A percentile compares a stretch with the other conserved stretches of the same genome.
phyloP scores from a whole-genome alignment of 2,888 invertebrate genomes.

The Ceramica pisi region DNA sequence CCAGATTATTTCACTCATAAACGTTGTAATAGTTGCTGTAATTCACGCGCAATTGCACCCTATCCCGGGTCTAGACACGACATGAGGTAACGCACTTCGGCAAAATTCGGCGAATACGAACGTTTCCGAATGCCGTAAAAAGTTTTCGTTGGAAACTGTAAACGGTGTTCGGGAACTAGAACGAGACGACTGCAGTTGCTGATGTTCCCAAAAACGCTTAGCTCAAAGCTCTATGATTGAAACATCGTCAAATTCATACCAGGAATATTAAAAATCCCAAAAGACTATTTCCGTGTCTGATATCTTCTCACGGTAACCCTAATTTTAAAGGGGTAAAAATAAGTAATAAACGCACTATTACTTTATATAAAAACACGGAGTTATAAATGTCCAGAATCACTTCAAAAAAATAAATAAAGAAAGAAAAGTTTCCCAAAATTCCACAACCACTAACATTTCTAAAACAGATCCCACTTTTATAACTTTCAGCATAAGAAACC shows the following conservation, averaged over 20 bases:
- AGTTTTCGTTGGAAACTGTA: constrained; percentile 65
- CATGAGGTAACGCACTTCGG: constrained; percentile 57
- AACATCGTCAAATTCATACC: neutral
- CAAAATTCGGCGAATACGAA: constrained; percentile 62
- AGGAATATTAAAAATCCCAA: neutral
- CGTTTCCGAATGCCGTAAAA: constrained; percentile 68
- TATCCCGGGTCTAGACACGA: constrained; percentile 61
- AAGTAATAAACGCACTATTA: too few species aligned
- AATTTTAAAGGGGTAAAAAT: too few species aligned
- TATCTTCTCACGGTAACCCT: constrained; percentile 39
- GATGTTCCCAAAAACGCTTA: constrained; percentile 39
- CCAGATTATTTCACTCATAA: constrained; percentile 75
- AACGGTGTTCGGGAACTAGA: constrained; percentile 61
- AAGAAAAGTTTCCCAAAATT: neutral
- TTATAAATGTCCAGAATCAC: too few species aligned
- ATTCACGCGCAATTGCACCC: constrained; percentile 79
- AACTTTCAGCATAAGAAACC: constrained; percentile 20
- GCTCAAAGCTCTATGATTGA: neutral
- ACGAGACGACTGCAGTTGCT: constrained; percentile 27
- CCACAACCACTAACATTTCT: neutral
- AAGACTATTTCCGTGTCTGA: neutral
- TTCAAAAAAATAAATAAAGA: too few species aligned
- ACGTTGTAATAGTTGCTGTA: constrained; percentile 79
- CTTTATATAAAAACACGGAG: neutral
- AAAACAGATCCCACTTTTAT: constrained; percentile 1